Conservation (phyloP, 92 coral and sea anemone species). For the Epizoanthus ramosus region DNA sequence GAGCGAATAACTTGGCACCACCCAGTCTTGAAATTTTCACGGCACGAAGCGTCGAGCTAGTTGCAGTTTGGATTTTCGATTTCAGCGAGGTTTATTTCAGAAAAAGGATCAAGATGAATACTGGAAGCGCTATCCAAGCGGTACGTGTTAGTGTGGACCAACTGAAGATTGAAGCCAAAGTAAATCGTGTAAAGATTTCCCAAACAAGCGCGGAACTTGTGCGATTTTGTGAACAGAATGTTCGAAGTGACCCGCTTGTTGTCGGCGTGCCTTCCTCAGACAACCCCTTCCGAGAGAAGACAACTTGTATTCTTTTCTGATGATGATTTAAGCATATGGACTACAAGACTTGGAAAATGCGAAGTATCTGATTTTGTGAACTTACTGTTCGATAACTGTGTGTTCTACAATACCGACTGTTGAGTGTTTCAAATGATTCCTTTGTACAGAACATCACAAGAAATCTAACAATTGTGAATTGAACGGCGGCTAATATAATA, state of each 20-base stretch:
- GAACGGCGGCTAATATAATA: neutral
- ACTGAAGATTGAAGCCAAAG: conserved; percentile 62
- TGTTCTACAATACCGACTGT: neutral
- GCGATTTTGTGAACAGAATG: conserved; percentile 56
- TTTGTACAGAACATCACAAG: neutral
- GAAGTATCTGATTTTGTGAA: conserved; percentile 7
- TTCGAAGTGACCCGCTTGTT: conserved; percentile 62
- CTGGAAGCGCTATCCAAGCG: conserved; percentile 27
- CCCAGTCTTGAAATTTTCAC: too few relatives aligned
- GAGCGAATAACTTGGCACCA: too few relatives aligned
- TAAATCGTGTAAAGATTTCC: conserved; percentile 57
- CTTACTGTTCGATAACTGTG: conserved; percentile 16
- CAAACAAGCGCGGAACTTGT: conserved; percentile 66
- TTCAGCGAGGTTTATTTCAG: too few relatives aligned
- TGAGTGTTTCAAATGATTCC: neutral
- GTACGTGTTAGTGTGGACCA: conserved; percentile 56
- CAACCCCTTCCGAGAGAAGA: conserved; percentile 63
- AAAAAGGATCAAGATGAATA: conserved; percentile 21
- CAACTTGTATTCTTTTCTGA: conserved; percentile 55
- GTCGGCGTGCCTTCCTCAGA: conserved; percentile 65
- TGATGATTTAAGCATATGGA: conserved; percentile 2
- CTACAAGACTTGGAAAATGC: conserved; percentile 10
- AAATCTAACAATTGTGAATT: neutral
- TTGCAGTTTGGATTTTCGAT: too few relatives aligned
- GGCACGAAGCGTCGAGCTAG: too few relatives aligned